Conservation (phyloP, 2,797 vertebrate genomes). For the Fringilla coelebs region DNA sequence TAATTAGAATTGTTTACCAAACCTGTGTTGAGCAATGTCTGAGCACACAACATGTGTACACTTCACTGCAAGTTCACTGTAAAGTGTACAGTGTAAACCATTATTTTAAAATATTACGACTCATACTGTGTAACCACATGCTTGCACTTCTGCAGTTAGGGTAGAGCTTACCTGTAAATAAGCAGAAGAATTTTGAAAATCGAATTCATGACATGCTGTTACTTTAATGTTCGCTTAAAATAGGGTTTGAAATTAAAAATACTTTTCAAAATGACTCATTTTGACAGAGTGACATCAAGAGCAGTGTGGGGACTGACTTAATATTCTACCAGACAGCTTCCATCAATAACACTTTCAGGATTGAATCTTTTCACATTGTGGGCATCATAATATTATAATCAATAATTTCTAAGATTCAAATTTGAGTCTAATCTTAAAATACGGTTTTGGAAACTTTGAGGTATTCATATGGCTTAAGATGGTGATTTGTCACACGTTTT, state of each 20-base stretch:
- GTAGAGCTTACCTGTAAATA: neutral
- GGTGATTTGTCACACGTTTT: fast-evolving
- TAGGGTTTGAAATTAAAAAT: neutral
- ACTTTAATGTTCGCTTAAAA: neutral
- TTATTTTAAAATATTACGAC: neutral
- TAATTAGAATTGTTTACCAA: conserved; percentile 25
- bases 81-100: neutral
- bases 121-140: neutral
- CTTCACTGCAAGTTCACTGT: neutral
- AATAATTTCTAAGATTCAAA: neutral
- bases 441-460: neutral
- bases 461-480: neutral
- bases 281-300: neutral
- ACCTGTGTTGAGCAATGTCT: neutral
- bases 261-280: neutral
- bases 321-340: neutral
- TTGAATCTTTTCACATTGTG: neutral
- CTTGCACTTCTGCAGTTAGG: neutral
- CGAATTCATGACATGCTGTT: neutral
- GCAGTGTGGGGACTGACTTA: neutral
- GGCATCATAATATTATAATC: neutral
- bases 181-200: neutral
- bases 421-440: neutral
- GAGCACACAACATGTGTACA: neutral
- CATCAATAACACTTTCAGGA: neutral